Conservation (phyloP, 2,797 vertebrate genomes). For the Odontamblyopus lacepedii region DNA sequence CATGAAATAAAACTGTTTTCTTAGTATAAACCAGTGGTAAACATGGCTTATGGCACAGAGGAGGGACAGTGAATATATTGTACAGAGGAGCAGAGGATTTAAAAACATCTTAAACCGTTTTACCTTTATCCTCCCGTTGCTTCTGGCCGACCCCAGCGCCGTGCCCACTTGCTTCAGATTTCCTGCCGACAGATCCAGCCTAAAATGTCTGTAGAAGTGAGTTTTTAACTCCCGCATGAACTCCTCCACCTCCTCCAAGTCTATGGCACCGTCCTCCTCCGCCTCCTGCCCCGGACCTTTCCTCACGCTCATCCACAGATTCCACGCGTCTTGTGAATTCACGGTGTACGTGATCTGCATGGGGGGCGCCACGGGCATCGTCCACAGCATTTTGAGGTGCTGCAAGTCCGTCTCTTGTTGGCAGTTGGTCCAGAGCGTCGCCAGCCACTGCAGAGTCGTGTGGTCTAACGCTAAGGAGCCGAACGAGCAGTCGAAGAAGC, state of each 20-base stretch:
- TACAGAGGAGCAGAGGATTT: too few relatives aligned
- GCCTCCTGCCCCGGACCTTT: slow-evolving; percentile 37
- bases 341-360: slow-evolving; percentile 85
- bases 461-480: slow-evolving; percentile 82
- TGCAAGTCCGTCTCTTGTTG: slow-evolving; percentile 66
- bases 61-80: too few relatives aligned
- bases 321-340: slow-evolving; percentile 84
- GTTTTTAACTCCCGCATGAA: slow-evolving; percentile 86
- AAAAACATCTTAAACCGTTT: too few relatives aligned
- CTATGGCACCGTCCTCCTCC: slow-evolving; percentile 73
- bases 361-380: slow-evolving; percentile 74
- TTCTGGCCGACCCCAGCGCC: slow-evolving; percentile 84
- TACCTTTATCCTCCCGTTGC: slow-evolving; percentile 90
- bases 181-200: slow-evolving; percentile 85
- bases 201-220: slow-evolving; percentile 94
- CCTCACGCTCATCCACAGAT: slow-evolving; percentile 86
- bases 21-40: too few relatives aligned
- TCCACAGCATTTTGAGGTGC: slow-evolving; percentile 84
- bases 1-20: too few relatives aligned
- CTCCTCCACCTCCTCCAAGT: slow-evolving; percentile 83
- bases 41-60: too few relatives aligned
- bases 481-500: slow-evolving; percentile 90
- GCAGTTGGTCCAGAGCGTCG: slow-evolving; percentile 88
- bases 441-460: slow-evolving; percentile 86
- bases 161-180: slow-evolving; percentile 86